Evolutionary conservation across 2,113 vertebrate species (phyloP).

Genomic region (Polypterus senegalus): DNA sequence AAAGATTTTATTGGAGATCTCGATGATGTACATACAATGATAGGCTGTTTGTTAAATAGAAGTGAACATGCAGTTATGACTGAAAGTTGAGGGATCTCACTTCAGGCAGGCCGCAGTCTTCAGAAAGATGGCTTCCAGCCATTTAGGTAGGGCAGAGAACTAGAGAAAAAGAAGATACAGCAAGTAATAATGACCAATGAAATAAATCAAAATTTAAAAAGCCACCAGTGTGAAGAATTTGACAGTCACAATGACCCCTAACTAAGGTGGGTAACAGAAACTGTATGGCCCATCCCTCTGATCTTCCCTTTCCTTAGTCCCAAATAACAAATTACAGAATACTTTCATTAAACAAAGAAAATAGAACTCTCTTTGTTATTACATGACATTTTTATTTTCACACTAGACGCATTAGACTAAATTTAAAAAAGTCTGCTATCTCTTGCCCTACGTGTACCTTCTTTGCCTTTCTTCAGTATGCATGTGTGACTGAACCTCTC

Average conservation of each 20-base stretch:
- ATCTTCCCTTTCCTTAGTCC: too few species aligned
- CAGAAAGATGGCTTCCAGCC: neutral
- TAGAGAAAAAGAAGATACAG: conserved; percentile 27
- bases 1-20: conserved; percentile 18
- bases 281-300: neutral
- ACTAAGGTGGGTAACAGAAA: neutral
- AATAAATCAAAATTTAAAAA: neutral
- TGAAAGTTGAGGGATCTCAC: conserved; percentile 22
- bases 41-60: conserved; percentile 39
- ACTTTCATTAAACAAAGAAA: too few species aligned
- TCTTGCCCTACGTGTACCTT: too few species aligned
- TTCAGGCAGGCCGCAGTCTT: conserved; percentile 9
- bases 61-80: conserved; percentile 53
- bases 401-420: too few species aligned
- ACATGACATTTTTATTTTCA: too few species aligned
- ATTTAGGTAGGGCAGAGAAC: conserved; percentile 81
- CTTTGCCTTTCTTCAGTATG: too few species aligned
- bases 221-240: neutral
- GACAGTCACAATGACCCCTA: neutral
- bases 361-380: too few species aligned
- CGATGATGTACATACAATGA: conserved; percentile 26
- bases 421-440: too few species aligned
- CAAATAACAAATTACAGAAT: too few species aligned
- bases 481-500: too few species aligned
- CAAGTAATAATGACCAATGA: too few species aligned